Base-by-base conservation (phyloP, 2,888 invertebrate species). In the Himalopsyche japonica region DNA sequence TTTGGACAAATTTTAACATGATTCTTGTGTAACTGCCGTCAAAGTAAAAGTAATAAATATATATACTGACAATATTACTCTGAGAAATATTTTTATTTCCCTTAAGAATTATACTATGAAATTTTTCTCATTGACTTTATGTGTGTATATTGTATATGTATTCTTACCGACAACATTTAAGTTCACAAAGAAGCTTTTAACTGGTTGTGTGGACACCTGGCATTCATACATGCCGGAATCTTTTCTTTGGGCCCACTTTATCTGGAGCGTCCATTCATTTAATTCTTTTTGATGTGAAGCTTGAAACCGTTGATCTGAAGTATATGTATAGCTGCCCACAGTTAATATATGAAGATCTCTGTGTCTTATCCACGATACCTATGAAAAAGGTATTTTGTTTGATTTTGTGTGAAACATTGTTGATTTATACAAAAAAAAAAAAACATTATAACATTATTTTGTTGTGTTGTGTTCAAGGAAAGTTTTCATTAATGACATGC, bases 341-440 rank as follows among this genome's bases (percentile, higher is more conserved):
- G 97, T 97, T 89, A 97, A 93, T 90, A 97, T 97, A 92, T 97
- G 97, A 89, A 97, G 95, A 92, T 97, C 97, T 87, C 97, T 94
- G 91, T 97, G 97, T 81, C 97, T 94, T 89, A 97, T 97, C 97
- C 97, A 97, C 83, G 97, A 97, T 88, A 97, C 97, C 97, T 97
- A 93, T 18, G 49, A 20, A 70, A 79, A 48, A 76, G 34, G 30
- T 34, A 80, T 10, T 76, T 6, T 43, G 3, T 43, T 43, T 12
- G 3, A 43, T 43, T 43, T 43, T 43, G 15, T 3, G 12, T 43
- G 3, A 15, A 43, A 43, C 3, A 15, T 4, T 32, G 3, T 32
- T 32, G 32, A 6, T 32, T 3, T 32, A 32, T 3, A 6, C 6
- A 32, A 4, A 6, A 32, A 4, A 32, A 32, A 32, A 32, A 4